Base-by-base conservation (phyloP, 2,797 vertebrate species). In the Pygocentrus nattereri region DNA sequence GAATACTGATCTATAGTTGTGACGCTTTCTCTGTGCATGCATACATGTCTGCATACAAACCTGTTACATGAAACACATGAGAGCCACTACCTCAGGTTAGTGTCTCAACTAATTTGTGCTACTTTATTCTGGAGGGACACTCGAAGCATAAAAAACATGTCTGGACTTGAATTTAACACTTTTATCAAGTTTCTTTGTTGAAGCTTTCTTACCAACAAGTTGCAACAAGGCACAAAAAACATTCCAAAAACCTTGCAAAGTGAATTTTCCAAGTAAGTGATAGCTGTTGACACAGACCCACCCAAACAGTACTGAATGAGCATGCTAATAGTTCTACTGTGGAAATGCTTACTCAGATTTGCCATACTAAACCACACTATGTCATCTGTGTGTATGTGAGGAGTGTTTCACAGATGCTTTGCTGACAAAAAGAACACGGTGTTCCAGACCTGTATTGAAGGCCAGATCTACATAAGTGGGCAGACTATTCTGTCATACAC, bases 381-480 rank as follows among this genome's bases (percentile, higher is more conserved):
- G 12, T 2, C 4, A 12, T 61, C 58, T 61, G 18, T 67, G 19
- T 41, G 18, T 49, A 8, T 50, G 34, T 67, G 69, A 11, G 13
- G 15, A 2, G 13, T 21, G 38, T 15, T 18, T 18, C 11, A 18
- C 50, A 38, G 52, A 56, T 13, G 56, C 54, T 1, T 44, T 74
- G 72, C 54, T 3, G 25, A 61, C 56, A 59, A n/a, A 59, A n/a
- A 59, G 56, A 44, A 74, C 72, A 74, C 34, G 59, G 21, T 27
- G 54, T 74, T 59, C 49, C 56, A 41, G 34, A 11, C 47, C 38
- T 41, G 41, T 30, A 54, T 12, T 44, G 11, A 72, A 74, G n/a
- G 19, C 31, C 23, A 11, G 10, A 25, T 44, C n/a, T 3, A 27
- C 23, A 11, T 11, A 0, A 25, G n/a, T 4, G 19, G 12, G 11